phyloP scores from a whole-genome alignment of 2,888 invertebrate species.

The Girardia tigrina region DNA sequence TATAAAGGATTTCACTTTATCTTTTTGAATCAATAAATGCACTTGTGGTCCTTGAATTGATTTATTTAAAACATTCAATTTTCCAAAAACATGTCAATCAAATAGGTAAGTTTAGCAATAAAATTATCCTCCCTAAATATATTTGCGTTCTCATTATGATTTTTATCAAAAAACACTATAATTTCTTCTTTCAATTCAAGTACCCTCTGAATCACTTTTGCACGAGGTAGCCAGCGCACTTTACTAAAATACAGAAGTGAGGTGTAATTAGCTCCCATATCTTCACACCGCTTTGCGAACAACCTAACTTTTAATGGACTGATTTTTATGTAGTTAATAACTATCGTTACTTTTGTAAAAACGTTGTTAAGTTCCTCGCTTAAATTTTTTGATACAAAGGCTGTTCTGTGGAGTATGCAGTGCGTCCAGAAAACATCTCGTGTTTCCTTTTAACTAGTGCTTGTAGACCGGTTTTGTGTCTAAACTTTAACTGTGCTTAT shows the following conservation, averaged over 20 bases:
- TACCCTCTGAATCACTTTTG: slow-evolving; percentile 17
- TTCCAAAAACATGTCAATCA: not conserved
- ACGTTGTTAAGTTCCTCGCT: not conserved
- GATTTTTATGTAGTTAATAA: slow-evolving; percentile 5
- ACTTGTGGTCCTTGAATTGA: slow-evolving; percentile 19
- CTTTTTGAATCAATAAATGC: not conserved
- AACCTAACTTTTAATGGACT: slow-evolving; percentile 23
- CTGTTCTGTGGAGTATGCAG: not conserved
- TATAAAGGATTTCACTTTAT: not conserved
- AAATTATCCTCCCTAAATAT: slow-evolving; percentile 20
- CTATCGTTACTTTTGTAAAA: not conserved
- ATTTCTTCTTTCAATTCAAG: slow-evolving; percentile 16
- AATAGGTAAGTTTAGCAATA: slow-evolving; percentile 17
- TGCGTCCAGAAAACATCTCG: not conserved
- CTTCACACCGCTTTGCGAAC: not conserved
- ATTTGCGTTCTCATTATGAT: slow-evolving; percentile 3
- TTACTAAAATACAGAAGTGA: not conserved
- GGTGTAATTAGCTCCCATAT: not conserved
- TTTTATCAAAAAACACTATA: not conserved
- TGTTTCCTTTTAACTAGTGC: slow-evolving; percentile 18
- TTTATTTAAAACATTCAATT: slow-evolving; percentile 1
- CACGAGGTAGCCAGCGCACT: slow-evolving; percentile 6
- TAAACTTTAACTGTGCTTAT: not conserved
- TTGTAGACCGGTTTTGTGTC: not conserved
- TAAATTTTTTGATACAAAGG: not conserved